A percentile compares a stretch with the other conserved stretches of the same genome.
phyloP scores from a whole-genome alignment of 35 echinoderm and acorn worm genomes.

The Heliocidaris erythrogramma region DNA sequence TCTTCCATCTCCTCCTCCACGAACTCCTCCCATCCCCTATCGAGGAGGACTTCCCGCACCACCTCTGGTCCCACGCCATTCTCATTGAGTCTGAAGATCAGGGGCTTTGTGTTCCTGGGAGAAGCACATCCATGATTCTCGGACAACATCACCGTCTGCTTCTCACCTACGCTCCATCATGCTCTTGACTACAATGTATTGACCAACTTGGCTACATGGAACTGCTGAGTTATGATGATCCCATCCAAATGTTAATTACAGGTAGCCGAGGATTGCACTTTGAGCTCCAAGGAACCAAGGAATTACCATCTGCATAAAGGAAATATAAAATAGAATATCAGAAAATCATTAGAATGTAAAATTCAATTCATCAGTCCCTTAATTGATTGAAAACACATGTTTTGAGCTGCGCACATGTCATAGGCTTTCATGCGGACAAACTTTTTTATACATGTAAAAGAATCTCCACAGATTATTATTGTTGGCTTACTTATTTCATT shows the following conservation, averaged over 20 bases:
- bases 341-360: neutral
- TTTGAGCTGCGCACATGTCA: no score
- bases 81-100: constrained; percentile 69
- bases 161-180: neutral
- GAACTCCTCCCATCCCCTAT: constrained; percentile 87
- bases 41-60: constrained; percentile 60
- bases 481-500: no score
- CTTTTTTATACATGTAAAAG: no score
- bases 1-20: constrained; percentile 74
- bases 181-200: neutral
- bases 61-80: constrained; percentile 70
- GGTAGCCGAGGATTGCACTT: neutral
- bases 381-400: no score
- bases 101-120: constrained; percentile 32
- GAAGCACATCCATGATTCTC: constrained; percentile 26
- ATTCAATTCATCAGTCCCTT: no score
- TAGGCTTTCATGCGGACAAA: no score
- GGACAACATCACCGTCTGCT: neutral
- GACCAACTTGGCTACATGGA: neutral
- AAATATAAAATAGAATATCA: neutral
- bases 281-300: neutral
- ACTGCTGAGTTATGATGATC: neutral
- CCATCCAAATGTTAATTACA: neutral
- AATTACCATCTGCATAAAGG: neutral
- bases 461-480: no score